phyloP scores from a whole-genome alignment of 2,797 vertebrate species.

The Rhinichthys osculus region DNA sequence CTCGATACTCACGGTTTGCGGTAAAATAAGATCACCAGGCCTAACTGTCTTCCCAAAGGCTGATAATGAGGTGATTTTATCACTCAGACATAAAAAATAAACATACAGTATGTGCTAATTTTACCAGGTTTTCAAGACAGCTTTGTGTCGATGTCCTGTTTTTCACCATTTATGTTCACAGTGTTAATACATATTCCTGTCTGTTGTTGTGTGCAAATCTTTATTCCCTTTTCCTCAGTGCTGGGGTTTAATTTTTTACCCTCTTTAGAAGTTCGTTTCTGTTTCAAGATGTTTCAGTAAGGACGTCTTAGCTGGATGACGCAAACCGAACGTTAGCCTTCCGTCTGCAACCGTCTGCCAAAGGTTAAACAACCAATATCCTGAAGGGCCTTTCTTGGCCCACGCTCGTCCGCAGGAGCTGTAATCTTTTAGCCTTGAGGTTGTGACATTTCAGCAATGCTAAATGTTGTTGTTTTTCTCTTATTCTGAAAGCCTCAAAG shows the following conservation, averaged over 20 bases:
- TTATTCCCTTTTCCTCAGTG: background rate
- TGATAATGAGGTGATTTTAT: background rate
- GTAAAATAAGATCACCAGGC: background rate
- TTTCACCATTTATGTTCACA: background rate
- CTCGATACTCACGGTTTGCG: background rate
- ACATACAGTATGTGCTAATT: background rate
- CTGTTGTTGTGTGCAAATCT: background rate
- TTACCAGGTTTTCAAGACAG: background rate
- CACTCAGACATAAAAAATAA: background rate
- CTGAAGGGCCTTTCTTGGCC: conserved; percentile 57
- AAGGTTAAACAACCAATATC: conserved; percentile 71
- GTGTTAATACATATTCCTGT: background rate
- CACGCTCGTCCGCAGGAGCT: conserved; percentile 56
- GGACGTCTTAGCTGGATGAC: background rate
- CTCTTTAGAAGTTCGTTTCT: conserved; percentile 10
- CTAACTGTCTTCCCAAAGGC: background rate
- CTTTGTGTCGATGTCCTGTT: background rate
- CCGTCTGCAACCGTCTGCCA: conserved; percentile 57
- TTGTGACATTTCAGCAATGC: conserved; percentile 63
- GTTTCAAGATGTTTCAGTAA: background rate
- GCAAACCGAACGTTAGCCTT: conserved; percentile 33
- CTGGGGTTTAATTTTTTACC: background rate
- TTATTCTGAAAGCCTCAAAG: conserved; percentile 67
- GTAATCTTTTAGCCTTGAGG: conserved; percentile 67
- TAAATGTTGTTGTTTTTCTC: conserved; percentile 71